Base-by-base conservation (phyloP, 2,888 invertebrate species). In the Tenthredo notha region DNA sequence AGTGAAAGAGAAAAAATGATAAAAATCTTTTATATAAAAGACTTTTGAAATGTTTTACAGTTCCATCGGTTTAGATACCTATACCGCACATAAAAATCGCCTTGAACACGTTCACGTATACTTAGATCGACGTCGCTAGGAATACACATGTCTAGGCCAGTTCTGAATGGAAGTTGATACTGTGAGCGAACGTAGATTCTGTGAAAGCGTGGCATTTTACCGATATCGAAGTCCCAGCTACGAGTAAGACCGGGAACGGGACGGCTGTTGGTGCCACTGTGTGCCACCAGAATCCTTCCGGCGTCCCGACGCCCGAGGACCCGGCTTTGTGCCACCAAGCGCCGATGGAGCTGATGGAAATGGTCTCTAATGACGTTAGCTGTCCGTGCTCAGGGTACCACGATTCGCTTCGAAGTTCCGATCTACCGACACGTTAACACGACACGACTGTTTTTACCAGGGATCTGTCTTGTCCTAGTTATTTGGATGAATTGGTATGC, bases 281-380 rank as follows among this genome's bases (percentile, higher is more conserved):
- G 37, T 37, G 61, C 58, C n/a, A 50, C 58, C 37, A 37, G 78
- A 80, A 80, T 61, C 78, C 61, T 80, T 80, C 78, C 58, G 78
- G 78, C 78, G 61, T 58, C 7, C 40, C 61, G 58, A 40, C 80
- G 80, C 61, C 80, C 58, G 61, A 61, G 80, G 80, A 80, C 33
- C 80, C 80, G 37, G 80, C 58, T 80, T 80, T 80, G 80, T 58
- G 21, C 80, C 61, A 61, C 61, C 21, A 61, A 80, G 18, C 37
- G 15, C 40, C 80, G 37, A 80, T 80, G 61, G 58, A 40, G 40
- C 80, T 58, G 80, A 80, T 80, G 80, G 80, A 80, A 80, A 80
- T 80, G 40, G 80, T 80, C 80, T 58, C 80, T 80, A 80, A 80
- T 80, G 80, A 80, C 61, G 80, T 80, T 80, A 80, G 80, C 80